Evolutionary conservation across 2,888 invertebrate genomes (phyloP).

Genomic region (Eustalomyia histrio): DNA sequence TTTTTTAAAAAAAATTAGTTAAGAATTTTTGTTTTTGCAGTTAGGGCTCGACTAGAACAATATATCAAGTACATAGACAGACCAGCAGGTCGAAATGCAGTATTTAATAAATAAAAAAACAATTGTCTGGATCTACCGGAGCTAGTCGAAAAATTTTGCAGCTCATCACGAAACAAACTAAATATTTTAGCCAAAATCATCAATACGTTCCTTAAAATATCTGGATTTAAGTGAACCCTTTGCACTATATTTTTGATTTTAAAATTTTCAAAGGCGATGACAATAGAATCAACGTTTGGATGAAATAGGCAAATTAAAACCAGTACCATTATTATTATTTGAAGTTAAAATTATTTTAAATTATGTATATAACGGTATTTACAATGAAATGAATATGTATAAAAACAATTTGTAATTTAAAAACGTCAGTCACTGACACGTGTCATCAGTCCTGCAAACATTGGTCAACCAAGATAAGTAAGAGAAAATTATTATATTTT

Average conservation of each 20-base stretch:
- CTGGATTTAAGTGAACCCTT: not conserved
- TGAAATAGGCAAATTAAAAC: conserved; percentile 38
- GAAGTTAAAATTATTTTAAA: conserved; percentile 9
- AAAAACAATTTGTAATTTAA: conserved; percentile 4
- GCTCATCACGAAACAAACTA: no score
- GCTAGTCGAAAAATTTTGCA: no score
- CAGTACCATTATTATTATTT: conserved; percentile 1
- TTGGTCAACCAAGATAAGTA: conserved; percentile 79
- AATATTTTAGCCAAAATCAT: no score
- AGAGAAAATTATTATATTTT: conserved; percentile 39
- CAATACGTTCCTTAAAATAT: no score
- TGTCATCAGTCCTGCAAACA: conserved; percentile 77
- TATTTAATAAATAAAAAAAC: no score
- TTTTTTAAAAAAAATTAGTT: no score
- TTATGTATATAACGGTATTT: not conserved
- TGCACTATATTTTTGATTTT: not conserved
- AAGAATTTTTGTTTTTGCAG: no score
- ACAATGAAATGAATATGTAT: not conserved
- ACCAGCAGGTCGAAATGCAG: no score
- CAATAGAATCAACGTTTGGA: conserved; percentile 38
- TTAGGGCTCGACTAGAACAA: no score
- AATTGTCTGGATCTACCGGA: no score
- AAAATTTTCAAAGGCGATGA: conserved; percentile 3
- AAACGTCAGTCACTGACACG: conserved; percentile 44
- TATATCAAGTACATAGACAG: no score